Evolutionary conservation across 2,113 vertebrate genomes (phyloP).

Genomic region (Okapia johnstoni): DNA sequence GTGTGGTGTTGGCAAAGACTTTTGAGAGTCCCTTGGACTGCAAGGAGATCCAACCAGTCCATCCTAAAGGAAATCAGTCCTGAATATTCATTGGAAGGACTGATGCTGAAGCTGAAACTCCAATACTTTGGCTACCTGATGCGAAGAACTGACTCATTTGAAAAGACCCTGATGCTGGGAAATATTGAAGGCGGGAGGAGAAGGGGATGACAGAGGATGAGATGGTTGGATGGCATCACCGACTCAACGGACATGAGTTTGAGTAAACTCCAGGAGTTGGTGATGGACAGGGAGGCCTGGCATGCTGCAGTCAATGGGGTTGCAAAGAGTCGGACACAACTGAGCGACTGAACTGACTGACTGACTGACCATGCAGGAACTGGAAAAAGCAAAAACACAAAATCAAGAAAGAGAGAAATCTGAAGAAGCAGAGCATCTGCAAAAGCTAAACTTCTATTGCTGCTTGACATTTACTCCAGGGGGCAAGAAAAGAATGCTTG

Average conservation of each 20-base stretch:
- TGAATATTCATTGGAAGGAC: not conserved
- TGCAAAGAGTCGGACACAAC: accelerated
- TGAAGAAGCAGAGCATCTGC: not conserved
- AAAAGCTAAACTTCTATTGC: not conserved
- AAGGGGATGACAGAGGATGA: not conserved
- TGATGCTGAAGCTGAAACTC: not conserved
- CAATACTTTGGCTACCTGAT: not conserved
- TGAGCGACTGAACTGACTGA: not conserved
- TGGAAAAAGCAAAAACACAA: slow-evolving; percentile 7
- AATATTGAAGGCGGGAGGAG: not conserved
- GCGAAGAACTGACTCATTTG: not conserved
- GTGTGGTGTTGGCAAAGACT: not conserved
- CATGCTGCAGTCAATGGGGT: not conserved
- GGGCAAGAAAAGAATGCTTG: not conserved
- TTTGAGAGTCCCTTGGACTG: not conserved
- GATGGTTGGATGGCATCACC: not conserved
- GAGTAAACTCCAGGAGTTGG: not conserved
- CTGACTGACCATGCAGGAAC: not conserved
- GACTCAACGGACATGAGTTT: not conserved
- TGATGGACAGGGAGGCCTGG: not conserved
- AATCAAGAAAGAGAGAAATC: not conserved
- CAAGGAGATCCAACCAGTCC: not conserved
- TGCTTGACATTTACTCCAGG: not conserved
- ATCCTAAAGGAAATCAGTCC: not conserved
- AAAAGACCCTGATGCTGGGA: not conserved